Percentiles rank a stretch among this genome's conserved stretches.
These are phyloP conservation scores for Tetragonula carbonaria DNA, from an alignment of 2,888 invertebrate species.

Conservation along the genomic window DNA sequence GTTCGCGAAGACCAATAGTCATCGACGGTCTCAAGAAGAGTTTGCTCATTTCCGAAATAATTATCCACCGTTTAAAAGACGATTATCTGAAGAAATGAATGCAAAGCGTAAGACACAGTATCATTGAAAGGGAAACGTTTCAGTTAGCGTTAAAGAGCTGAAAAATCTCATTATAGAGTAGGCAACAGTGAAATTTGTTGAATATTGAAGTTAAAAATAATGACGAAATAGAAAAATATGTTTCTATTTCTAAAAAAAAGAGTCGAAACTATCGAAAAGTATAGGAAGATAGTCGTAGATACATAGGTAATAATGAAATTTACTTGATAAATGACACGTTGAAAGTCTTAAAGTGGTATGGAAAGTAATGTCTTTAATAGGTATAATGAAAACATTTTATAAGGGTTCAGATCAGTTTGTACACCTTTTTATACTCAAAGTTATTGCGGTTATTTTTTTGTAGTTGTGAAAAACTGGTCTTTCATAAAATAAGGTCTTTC, in stretches of 20 bases:
- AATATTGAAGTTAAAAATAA: conserved; percentile 9
- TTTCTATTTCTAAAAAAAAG: not conserved
- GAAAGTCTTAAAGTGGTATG: not conserved
- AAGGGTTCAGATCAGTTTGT: conserved; percentile 1
- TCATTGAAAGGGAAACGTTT: conserved; percentile 33
- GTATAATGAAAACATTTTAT: not conserved
- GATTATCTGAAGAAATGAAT: conserved; percentile 44
- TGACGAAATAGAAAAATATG: not conserved
- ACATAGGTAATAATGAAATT: not conserved
- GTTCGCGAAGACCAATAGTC: conserved; percentile 17
- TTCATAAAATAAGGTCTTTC: conserved; percentile 16
- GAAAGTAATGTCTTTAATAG: not conserved
- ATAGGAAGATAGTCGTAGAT: not conserved
- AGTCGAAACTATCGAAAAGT: not conserved
- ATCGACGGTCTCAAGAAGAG: conserved; percentile 27
- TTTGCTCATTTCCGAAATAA: conserved; percentile 15
- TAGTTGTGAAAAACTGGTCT: conserved; percentile 21
- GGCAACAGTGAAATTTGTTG: not conserved
- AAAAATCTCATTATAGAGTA: not conserved
- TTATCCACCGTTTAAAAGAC: conserved; percentile 52
- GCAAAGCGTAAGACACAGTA: conserved; percentile 52
- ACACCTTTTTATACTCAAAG: not conserved
- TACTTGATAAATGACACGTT: not conserved
- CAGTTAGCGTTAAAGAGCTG: not conserved
- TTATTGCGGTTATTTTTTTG: not conserved